Evolutionary conservation across 2,888 invertebrate species (phyloP).

Genomic region (Isotomurus palustris): DNA sequence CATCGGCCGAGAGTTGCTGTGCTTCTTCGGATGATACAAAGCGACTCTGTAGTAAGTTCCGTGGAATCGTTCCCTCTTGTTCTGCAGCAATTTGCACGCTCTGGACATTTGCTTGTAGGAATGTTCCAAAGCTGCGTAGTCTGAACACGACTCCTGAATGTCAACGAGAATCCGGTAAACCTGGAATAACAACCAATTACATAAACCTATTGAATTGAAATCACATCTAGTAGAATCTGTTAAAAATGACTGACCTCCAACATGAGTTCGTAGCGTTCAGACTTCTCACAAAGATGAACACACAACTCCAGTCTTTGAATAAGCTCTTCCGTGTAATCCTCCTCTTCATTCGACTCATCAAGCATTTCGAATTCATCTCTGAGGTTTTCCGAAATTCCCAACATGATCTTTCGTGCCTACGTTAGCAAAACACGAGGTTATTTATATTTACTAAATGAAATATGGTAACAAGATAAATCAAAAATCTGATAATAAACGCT

Average conservation of each 20-base stretch:
- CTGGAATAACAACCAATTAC: slow-evolving; percentile 27
- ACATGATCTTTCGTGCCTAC: slow-evolving; percentile 41
- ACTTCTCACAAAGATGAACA: slow-evolving; percentile 40
- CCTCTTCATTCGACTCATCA: slow-evolving; percentile 40
- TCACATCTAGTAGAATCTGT: not conserved
- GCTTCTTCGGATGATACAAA: slow-evolving; percentile 37
- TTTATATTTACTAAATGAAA: no score
- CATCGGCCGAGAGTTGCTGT: slow-evolving; percentile 27
- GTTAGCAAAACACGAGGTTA: no score
- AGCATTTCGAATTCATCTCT: slow-evolving; percentile 43
- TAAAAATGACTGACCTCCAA: slow-evolving; percentile 35
- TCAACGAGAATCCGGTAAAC: slow-evolving; percentile 45
- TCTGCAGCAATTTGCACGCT: slow-evolving; percentile 42
- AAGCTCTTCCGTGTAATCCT: slow-evolving; percentile 44
- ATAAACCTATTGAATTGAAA: not conserved
- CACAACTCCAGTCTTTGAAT: slow-evolving; percentile 43
- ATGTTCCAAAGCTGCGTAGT: slow-evolving; percentile 45
- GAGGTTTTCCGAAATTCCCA: slow-evolving; percentile 43
- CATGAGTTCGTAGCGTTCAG: slow-evolving; percentile 45
- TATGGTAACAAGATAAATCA: no score
- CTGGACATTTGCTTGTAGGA: slow-evolving; percentile 46
- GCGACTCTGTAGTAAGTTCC: slow-evolving; percentile 45
- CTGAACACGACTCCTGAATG: slow-evolving; percentile 45
- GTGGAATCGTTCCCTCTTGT: slow-evolving; percentile 45
- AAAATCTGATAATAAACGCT: no score